A percentile compares a stretch with the other conserved stretches of the same genome.
These are phyloP conservation scores for Cheilosia vulpina DNA, from an alignment of 2,888 invertebrate species.

Conservation along the genomic window DNA sequence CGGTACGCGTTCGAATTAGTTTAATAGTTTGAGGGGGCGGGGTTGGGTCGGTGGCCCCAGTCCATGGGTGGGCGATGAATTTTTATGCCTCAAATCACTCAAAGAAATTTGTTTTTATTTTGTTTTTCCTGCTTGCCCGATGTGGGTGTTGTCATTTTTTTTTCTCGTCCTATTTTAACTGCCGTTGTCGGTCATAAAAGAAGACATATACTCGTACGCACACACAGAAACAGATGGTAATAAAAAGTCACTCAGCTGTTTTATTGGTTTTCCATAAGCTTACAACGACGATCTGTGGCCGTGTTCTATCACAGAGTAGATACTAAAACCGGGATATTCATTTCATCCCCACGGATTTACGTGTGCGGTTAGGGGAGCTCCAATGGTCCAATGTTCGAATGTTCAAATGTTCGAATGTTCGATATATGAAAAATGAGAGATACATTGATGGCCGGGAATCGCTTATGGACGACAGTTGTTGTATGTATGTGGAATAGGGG, in stretches of 20 bases:
- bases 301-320: slow-evolving; percentile 20
- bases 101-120: slow-evolving; percentile 40
- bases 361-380: neutral
- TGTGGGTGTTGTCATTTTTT: slow-evolving; percentile 30
- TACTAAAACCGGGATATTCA: slow-evolving; percentile 55
- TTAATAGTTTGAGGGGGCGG: slow-evolving; percentile 21
- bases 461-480: slow-evolving; percentile 21
- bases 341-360: slow-evolving; percentile 59
- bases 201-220: slow-evolving; percentile 6
- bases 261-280: slow-evolving; percentile 74
- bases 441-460: slow-evolving; percentile 18
- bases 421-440: slow-evolving; percentile 17
- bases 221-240: slow-evolving; percentile 38
- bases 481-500: neutral
- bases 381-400: too few species aligned
- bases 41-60: slow-evolving; percentile 3
- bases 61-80: slow-evolving; percentile 41
- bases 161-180: slow-evolving; percentile 28
- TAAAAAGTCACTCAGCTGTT: slow-evolving; percentile 74
- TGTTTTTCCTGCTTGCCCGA: neutral
- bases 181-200: slow-evolving; percentile 55
- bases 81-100: slow-evolving; percentile 67
- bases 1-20: slow-evolving; percentile 32
- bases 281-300: slow-evolving; percentile 62
- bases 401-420: neutral